phyloP scores from a whole-genome alignment of 1,140 invertebrate genomes.

The Camponotus floridanus region DNA sequence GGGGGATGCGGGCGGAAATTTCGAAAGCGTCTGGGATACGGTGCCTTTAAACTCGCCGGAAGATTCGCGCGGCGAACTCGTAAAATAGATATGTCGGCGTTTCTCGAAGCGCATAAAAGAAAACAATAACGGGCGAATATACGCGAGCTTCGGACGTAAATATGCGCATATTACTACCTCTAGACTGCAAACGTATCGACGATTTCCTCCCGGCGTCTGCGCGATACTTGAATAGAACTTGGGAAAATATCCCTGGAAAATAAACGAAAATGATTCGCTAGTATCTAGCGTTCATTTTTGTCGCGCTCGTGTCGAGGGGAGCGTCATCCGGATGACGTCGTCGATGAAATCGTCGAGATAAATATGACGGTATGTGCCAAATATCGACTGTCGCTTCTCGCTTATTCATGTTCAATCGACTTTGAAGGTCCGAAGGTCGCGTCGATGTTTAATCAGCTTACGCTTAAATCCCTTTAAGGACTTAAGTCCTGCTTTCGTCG shows the following conservation, averaged over 20 bases:
- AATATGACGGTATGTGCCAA: slow-evolving; percentile 29
- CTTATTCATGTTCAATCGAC: slow-evolving; percentile 62
- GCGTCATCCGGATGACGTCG: not conserved
- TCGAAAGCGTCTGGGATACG: slow-evolving; percentile 42
- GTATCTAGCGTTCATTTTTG: not conserved
- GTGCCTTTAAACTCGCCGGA: slow-evolving; percentile 40
- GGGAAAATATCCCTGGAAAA: slow-evolving; percentile 13
- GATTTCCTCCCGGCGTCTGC: not conserved
- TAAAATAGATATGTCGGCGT: slow-evolving; percentile 9
- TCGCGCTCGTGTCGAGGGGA: not conserved
- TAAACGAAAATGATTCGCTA: not conserved
- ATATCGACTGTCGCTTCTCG: slow-evolving; percentile 44
- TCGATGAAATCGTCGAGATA: slow-evolving; percentile 8
- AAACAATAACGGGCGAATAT: slow-evolving; percentile 49
- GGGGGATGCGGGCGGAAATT: slow-evolving; percentile 44
- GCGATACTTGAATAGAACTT: not conserved
- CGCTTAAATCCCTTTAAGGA: slow-evolving; percentile 72
- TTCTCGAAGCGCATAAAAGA: slow-evolving; percentile 2
- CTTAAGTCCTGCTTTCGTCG: slow-evolving; percentile 68
- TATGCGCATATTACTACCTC: not conserved
- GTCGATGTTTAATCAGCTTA: slow-evolving; percentile 73
- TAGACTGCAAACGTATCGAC: not conserved
- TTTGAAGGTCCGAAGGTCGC: slow-evolving; percentile 63
- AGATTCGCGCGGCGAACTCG: slow-evolving; percentile 49
- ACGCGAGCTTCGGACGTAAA: slow-evolving; percentile 34